Evolutionary conservation across 2,888 invertebrate species (phyloP), one percentile per base, ranked within the genome.

Genomic region (Ecdyonurus torrentis): DNA sequence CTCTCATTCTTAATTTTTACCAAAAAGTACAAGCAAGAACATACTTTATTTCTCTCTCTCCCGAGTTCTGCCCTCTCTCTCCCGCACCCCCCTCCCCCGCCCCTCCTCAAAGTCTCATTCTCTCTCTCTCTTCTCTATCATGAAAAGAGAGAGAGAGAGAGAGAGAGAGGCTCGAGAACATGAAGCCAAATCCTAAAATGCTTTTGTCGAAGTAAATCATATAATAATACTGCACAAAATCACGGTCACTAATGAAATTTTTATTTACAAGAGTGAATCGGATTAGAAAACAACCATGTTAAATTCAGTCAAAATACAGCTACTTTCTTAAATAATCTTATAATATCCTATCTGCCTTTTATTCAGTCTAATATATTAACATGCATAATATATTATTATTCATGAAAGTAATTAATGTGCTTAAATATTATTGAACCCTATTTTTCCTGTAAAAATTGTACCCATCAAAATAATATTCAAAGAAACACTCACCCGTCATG

Each of bases 401-500:
- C 61, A 63, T 60, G 65, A 62, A 61, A 63, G 64, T 58, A 60
- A 55, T 24, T 5, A 60, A 55, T 53, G 53, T 24, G 62, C 60
- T n/a, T 55, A 7, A 55, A 55, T 55, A 20, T 22, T 55, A 20
- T 55, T 55, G 55, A 55, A 55, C 55, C 55, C 58, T 20, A 23
- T 60, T 65, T 68, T 69, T 67, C 65, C 66, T 71, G 72, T 71
- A 73, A 74, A 74, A 76, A 74, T 74, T 76, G 75, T 75, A 76
- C 75, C 75, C 74, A 74, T 74, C 73, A 75, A 76, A 76, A 75
- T 76, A 74, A 75, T 75, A 75, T 76, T 74, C 71, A 55, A 55
- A 74, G 75, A 75, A 75, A 76, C 76, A 77, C 77, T 77, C 76
- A 77, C 77, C 72, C 75, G 74, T 75, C 76, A 75, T 75, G 75